phyloP scores from a whole-genome alignment of 2,888 invertebrate genomes.

The Cataglyphis albicans region DNA sequence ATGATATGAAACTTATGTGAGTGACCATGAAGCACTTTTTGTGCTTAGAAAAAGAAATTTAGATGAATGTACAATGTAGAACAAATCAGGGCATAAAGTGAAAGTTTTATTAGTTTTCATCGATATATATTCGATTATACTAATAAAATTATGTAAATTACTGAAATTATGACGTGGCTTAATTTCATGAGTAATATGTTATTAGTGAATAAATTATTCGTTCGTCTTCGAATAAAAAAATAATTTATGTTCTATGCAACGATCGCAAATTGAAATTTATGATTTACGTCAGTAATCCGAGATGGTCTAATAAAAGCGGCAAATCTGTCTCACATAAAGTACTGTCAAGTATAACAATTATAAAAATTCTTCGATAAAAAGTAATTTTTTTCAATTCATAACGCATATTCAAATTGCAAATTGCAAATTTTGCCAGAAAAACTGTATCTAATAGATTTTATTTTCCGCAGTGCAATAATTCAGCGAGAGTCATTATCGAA shows the following conservation, averaged over 20 bases:
- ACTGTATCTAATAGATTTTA: background rate
- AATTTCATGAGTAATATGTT: constrained; percentile 5
- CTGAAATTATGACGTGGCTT: background rate
- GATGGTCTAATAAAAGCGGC: background rate
- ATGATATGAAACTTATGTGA: background rate
- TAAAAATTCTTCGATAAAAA: constrained; percentile 10
- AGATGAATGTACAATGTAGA: background rate
- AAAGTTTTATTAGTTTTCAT: background rate
- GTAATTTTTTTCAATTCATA: background rate
- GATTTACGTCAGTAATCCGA: background rate
- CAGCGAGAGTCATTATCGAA: background rate
- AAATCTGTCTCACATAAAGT: background rate
- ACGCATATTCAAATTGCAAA: background rate
- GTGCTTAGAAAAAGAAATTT: background rate
- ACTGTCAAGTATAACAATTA: background rate
- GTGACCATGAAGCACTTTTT: background rate
- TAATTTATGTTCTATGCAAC: background rate
- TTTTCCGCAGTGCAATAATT: background rate
- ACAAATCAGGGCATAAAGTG: background rate
- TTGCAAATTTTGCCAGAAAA: background rate
- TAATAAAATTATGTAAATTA: background rate
- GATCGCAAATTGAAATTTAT: background rate
- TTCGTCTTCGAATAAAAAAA: background rate
- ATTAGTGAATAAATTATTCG: background rate
- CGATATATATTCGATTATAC: background rate